Conservation (phyloP, 2,888 invertebrate species). For the Pelosia muscerda region DNA sequence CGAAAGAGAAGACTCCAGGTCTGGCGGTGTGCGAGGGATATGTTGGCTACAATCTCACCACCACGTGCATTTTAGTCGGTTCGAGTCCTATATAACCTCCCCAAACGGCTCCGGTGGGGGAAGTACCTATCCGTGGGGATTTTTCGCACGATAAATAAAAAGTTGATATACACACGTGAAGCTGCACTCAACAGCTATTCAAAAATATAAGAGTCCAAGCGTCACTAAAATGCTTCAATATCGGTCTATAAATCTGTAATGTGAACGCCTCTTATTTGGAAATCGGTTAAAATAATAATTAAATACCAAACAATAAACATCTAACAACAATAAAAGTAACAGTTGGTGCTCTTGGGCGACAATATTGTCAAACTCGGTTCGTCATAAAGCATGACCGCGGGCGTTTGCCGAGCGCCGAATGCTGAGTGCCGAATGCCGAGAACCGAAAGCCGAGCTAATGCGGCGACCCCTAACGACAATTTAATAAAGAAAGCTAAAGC, state of each 20-base stretch:
- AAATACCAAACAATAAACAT: conserved; percentile 6
- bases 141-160: no score
- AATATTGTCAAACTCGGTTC: conserved; percentile 46
- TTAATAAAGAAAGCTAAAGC: conserved; percentile 82
- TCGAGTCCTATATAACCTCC: no score
- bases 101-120: no score
- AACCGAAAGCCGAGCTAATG: conserved; percentile 55
- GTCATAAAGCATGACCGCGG: conserved; percentile 35
- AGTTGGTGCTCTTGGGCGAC: conserved; percentile 22
- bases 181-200: no score
- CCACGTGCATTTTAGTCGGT: no score
- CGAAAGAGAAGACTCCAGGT: no score
- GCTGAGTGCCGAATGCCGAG: conserved; percentile 32
- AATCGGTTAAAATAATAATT: background rate
- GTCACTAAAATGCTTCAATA: no score
- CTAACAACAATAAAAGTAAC: conserved; percentile 17
- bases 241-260: background rate
- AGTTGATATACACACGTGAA: no score
- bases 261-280: background rate
- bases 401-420: conserved; percentile 42
- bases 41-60: no score
- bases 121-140: no score
- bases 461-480: conserved; percentile 75
- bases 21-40: no score
- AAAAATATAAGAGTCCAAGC: no score